These are phyloP conservation scores for Zosterops japonicus DNA, from an alignment of 2,113 vertebrate species.

Conservation along the genomic window DNA sequence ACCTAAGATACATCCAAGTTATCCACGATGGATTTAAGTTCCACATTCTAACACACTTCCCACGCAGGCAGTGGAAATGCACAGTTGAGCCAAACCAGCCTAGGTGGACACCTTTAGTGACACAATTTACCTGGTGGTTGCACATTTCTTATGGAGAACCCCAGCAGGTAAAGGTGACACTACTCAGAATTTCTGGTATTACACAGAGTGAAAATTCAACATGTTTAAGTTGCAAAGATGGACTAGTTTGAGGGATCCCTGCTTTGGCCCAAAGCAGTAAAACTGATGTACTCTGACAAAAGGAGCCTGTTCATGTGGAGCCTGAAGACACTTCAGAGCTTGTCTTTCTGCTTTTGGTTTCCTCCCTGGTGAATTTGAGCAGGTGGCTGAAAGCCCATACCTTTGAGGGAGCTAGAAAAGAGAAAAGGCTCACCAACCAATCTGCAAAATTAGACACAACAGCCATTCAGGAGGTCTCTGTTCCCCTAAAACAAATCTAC, in stretches of 20 bases:
- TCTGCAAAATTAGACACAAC: neutral
- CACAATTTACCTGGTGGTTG: neutral
- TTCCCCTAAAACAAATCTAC: neutral
- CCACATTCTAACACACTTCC: neutral
- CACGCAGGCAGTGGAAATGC: neutral
- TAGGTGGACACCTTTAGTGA: neutral
- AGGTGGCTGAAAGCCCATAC: neutral
- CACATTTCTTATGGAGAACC: neutral
- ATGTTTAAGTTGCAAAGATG: neutral
- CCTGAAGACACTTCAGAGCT: neutral
- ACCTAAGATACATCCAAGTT: neutral
- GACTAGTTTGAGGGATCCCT: neutral
- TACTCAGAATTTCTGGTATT: neutral
- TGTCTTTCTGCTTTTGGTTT: neutral
- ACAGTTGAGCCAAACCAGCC: neutral
- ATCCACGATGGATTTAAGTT: neutral
- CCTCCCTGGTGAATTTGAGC: neutral
- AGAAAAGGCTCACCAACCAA: neutral
- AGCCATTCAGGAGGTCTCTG: neutral
- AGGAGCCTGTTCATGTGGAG: neutral
- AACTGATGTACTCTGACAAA: neutral
- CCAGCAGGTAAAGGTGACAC: rapidly evolving
- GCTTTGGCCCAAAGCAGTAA: neutral
- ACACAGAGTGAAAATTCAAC: neutral
- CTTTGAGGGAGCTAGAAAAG: neutral